Conservation (phyloP, 2,113 vertebrate species). For the Marmota flaviventris region DNA sequence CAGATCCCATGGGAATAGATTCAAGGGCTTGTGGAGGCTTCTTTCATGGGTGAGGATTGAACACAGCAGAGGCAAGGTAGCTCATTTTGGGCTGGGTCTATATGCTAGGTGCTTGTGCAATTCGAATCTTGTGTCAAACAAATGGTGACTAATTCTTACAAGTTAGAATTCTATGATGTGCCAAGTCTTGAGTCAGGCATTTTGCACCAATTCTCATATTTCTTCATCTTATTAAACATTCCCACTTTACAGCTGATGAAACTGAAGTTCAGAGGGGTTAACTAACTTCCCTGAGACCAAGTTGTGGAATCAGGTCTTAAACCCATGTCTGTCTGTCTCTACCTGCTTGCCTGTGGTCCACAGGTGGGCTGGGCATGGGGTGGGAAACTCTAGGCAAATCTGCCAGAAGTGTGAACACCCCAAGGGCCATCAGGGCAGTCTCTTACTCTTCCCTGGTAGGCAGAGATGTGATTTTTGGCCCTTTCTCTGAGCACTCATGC, state of each 20-base stretch:
- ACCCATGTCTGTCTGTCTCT: neutral
- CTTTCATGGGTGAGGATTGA: neutral
- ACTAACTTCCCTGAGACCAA: neutral
- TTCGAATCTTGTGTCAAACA: neutral
- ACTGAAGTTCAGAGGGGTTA: neutral
- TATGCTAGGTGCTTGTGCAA: neutral
- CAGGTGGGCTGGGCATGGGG: neutral
- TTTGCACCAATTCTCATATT: neutral
- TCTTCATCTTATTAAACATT: neutral
- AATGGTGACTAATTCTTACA: neutral
- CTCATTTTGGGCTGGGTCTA: neutral
- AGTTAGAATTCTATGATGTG: neutral
- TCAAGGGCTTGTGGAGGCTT: neutral
- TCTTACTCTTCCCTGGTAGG: neutral
- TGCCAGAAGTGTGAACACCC: neutral
- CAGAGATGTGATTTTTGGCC: neutral
- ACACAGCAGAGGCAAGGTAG: neutral
- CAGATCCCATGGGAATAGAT: neutral
- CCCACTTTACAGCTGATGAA: neutral
- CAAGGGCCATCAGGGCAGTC: neutral
- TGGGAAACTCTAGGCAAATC: neutral
- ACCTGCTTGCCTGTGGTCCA: neutral
- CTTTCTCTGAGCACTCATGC: neutral
- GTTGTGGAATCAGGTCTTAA: neutral
- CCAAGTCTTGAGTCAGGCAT: constrained; percentile 4